Evolutionary conservation across 2,797 vertebrate species (phyloP), one percentile per base, ranked within the genome.

Genomic region (Acrossocheilus wenchowensis): DNA sequence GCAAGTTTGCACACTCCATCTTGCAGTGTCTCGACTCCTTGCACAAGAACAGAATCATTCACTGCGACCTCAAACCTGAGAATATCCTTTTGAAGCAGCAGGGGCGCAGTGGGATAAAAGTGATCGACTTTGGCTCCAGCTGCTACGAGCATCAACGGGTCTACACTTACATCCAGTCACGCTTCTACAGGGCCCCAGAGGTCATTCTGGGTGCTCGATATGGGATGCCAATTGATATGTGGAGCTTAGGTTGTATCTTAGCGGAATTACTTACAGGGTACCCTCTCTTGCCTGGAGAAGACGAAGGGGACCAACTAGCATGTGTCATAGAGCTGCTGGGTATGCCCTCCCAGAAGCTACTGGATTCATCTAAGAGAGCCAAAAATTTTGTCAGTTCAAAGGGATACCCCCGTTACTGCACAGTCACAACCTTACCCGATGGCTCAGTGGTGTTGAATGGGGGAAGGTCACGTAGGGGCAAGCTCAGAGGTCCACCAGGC

Each of bases 51-150:
- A 97, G 97, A 94, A 99, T 99, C 92, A 99, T 99, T 94, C 98
- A 99, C 96, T 99, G 98, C 95, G 98, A 99, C 96, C 97, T 99
- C 91, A 99, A 99, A 92, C 98, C 98, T 0, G 98, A 99, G 94
- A 99, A 99, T 94, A 99, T 99, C 93, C 92, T 99, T 75, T 93
- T 99, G 54, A 99, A 99, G 91, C 98, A 99, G 92, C 98, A 99
- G 94, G 98, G 98, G 41, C 96, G 98, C 92, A 99, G 98, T 83
- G 98, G 98, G 87, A 99, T 99, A 91, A 99, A 99, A 95, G 98
- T 99, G 85, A 99, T 99, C 68, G 98, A 99, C 91, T 99, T 99
- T 90, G 98, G 98, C 87, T 99, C 98, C 34, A 99, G 98, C 89
- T 99, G 98, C 93, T 99, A 98, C 0, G 98, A 99, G 91, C 98